Conservation (phyloP, 2,113 vertebrate species). For the Orycteropus afer region DNA sequence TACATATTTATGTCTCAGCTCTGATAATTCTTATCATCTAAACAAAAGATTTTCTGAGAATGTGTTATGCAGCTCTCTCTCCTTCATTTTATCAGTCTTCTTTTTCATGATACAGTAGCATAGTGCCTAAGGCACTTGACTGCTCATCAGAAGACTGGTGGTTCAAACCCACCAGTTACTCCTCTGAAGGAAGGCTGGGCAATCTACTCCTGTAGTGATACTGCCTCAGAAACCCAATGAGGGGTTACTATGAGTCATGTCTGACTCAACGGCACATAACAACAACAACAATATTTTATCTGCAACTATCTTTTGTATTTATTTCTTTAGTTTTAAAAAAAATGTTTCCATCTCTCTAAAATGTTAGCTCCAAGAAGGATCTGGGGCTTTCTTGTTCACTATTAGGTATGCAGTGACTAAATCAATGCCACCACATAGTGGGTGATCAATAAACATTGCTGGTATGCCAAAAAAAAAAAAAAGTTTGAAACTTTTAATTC, state of each 20-base stretch:
- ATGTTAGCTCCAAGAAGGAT: not conserved
- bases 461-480: conserved; percentile 12
- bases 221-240: too few species aligned
- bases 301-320: not conserved
- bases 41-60: not conserved
- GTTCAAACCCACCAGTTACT: too few species aligned
- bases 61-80: not conserved
- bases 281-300: not conserved
- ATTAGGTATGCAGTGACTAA: not conserved
- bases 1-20: not conserved
- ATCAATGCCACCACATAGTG: not conserved
- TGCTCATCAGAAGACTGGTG: too few species aligned
- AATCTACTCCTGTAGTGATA: too few species aligned
- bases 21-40: not conserved
- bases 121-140: too few species aligned
- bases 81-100: not conserved
- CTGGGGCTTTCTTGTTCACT: not conserved
- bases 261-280: too few species aligned
- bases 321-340: not conserved
- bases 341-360: not conserved
- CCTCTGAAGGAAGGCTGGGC: too few species aligned
- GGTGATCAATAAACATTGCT: not conserved
- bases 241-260: too few species aligned
- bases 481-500: not conserved
- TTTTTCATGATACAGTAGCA: not conserved